Evolutionary conservation across 2,888 invertebrate genomes (phyloP).

Genomic region (Drosophila phalerata): DNA sequence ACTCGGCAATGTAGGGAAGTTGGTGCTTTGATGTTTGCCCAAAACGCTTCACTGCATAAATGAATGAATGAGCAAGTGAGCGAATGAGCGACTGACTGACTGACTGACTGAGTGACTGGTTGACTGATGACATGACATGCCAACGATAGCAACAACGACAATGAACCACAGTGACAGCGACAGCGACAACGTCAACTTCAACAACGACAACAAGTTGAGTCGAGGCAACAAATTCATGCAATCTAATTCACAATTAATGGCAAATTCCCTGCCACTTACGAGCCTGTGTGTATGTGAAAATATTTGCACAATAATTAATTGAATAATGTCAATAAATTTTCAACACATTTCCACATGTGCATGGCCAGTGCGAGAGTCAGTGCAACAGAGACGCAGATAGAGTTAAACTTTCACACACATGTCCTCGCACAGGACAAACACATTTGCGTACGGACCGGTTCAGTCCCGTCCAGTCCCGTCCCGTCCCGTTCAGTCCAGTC

Average conservation of each 20-base stretch:
- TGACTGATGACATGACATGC: conserved; percentile 10
- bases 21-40: conserved; percentile 52
- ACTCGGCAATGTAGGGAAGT: neutral
- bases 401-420: conserved; percentile 72
- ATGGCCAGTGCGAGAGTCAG: conserved; percentile 28
- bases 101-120: conserved; percentile 23
- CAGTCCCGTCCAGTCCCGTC: conserved; percentile 1
- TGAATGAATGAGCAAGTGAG: conserved; percentile 56
- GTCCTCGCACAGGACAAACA: conserved; percentile 75
- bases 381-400: conserved; percentile 46
- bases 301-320: conserved; percentile 85
- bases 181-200: conserved; percentile 16
- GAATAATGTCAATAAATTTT: conserved; percentile 85
- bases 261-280: conserved; percentile 77
- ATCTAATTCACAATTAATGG: conserved; percentile 84
- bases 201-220: conserved; percentile 40
- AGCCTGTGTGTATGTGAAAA: conserved; percentile 61
- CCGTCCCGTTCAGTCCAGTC: neutral
- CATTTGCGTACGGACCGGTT: conserved; percentile 70
- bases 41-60: conserved; percentile 71
- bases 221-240: conserved; percentile 71
- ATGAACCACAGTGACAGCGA: conserved; percentile 14
- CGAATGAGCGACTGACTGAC: conserved; percentile 36
- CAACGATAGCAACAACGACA: conserved; percentile 16
- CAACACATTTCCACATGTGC: conserved; percentile 80